Conservation (phyloP, 1,140 invertebrate species). For the Thereuonema tuberculata region DNA sequence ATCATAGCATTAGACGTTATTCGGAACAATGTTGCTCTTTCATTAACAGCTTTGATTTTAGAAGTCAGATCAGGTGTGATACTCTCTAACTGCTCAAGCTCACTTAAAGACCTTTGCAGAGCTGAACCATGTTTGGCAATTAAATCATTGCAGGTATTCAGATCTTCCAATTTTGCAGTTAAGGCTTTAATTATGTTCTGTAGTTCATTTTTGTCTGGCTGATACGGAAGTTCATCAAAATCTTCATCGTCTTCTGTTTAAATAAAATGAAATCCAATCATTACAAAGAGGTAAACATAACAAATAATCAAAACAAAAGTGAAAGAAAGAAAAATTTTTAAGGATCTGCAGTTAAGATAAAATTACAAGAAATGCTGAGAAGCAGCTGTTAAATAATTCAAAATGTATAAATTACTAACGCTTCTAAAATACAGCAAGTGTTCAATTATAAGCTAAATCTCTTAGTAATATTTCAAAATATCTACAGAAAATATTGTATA, state of each 20-base stretch:
- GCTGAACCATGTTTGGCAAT: slow-evolving; percentile 73
- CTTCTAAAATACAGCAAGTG: too few species aligned
- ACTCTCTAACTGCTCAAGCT: slow-evolving; percentile 59
- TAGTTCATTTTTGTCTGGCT: slow-evolving; percentile 39
- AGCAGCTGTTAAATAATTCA: too few species aligned
- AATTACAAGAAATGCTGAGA: too few species aligned
- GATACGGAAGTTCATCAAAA: slow-evolving; percentile 27
- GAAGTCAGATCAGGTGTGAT: slow-evolving; percentile 24
- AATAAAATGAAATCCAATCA: slow-evolving; percentile 18
- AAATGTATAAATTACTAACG: too few species aligned
- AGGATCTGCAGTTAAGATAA: background rate
- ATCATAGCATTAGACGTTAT: slow-evolving; percentile 93
- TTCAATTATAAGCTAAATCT: too few species aligned
- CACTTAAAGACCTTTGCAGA: slow-evolving; percentile 66
- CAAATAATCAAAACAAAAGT: background rate
- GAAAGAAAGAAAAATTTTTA: background rate
- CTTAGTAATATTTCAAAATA: too few species aligned
- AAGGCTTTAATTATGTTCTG: slow-evolving; percentile 46
- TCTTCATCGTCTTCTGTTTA: slow-evolving; percentile 68
- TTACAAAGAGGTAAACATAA: too few species aligned
- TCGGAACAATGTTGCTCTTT: slow-evolving; percentile 79
- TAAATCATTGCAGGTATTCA: slow-evolving; percentile 79
- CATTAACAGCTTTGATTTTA: slow-evolving; percentile 63
- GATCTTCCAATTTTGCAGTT: slow-evolving; percentile 56
- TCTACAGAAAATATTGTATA: too few species aligned